phyloP scores from a whole-genome alignment of 1,140 invertebrate genomes.

The Drosophila bocki region DNA sequence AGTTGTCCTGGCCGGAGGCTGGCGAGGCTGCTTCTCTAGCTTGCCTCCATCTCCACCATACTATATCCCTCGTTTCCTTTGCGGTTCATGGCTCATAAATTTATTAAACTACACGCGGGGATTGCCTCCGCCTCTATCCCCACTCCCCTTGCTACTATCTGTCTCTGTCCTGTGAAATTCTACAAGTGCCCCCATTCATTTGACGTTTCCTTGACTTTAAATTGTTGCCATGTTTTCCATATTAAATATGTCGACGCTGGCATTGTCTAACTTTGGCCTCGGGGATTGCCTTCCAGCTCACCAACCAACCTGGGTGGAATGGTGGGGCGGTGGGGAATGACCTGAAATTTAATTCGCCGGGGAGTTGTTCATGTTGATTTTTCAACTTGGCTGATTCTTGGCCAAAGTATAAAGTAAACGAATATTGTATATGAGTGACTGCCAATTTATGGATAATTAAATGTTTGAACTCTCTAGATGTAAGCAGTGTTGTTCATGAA shows the following conservation, averaged over 20 bases:
- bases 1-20: conserved; percentile 56
- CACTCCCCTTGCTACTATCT: conserved; percentile 7
- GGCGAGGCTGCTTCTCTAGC: conserved; percentile 7
- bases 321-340: conserved; percentile 30
- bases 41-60: conserved; percentile 1
- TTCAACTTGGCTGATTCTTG: conserved; percentile 58
- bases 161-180: conserved; percentile 25
- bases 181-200: conserved; percentile 43
- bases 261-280: conserved; percentile 41
- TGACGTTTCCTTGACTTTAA: conserved; percentile 52
- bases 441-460: conserved; percentile 38
- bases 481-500: conserved; percentile 19
- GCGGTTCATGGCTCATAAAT: conserved; percentile 62
- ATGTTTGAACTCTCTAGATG: conserved; percentile 29
- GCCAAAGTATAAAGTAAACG: conserved; percentile 46
- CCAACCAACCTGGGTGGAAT: neutral
- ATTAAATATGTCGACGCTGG: conserved; percentile 50
- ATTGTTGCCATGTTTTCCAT: conserved; percentile 50
- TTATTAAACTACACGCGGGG: conserved; percentile 59
- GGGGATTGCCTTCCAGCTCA: conserved; percentile 16
- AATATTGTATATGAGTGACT: conserved; percentile 35
- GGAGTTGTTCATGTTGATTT: conserved; percentile 51
- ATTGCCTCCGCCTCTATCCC: neutral
- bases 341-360: conserved; percentile 45
- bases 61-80: conserved; percentile 24